A percentile compares a stretch with the other conserved stretches of the same genome.
Conservation (phyloP, 2,797 vertebrate species). For the Sandelia bainsii region DNA sequence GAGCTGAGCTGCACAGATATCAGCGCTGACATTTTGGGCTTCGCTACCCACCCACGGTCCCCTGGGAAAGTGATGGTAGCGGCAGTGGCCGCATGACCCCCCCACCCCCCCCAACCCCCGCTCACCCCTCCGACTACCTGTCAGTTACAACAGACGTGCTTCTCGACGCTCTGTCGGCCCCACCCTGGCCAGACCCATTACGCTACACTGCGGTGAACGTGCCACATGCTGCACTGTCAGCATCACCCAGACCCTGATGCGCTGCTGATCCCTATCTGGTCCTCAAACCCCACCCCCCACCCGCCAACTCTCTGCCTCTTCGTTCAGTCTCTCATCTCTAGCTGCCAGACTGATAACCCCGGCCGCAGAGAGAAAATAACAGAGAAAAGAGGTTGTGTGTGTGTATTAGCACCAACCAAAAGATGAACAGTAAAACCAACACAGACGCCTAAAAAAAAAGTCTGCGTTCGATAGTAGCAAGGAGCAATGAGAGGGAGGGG, state of each 20-base stretch:
- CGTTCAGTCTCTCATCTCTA: slow-evolving; percentile 84
- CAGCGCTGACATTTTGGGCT: slow-evolving; percentile 90
- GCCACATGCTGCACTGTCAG: slow-evolving; percentile 43
- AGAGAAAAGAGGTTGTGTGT: slow-evolving; percentile 17
- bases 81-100: slow-evolving; percentile 80
- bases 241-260: slow-evolving; percentile 71
- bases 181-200: slow-evolving; percentile 60
- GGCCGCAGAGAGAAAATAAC: slow-evolving; percentile 39
- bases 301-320: slow-evolving; percentile 66
- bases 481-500: slow-evolving; percentile 24
- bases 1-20: slow-evolving; percentile 81
- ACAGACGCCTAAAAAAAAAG: slow-evolving; percentile 3
- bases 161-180: slow-evolving; percentile 80
- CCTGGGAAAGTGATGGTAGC: slow-evolving; percentile 82
- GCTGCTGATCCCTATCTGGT: slow-evolving; percentile 85
- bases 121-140: slow-evolving; percentile 73
- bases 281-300: slow-evolving; percentile 30
- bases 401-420: slow-evolving; percentile 14
- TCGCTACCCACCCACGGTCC: slow-evolving; percentile 75
- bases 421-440: slow-evolving; percentile 45
- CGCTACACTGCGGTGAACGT: slow-evolving; percentile 33
- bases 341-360: slow-evolving; percentile 59
- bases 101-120: slow-evolving; percentile 43
- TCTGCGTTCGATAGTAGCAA: slow-evolving; percentile 40
- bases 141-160: slow-evolving; percentile 80